These are phyloP conservation scores for Phortica variegata DNA, from an alignment of 1,140 invertebrate genomes.

Conservation along the genomic window DNA sequence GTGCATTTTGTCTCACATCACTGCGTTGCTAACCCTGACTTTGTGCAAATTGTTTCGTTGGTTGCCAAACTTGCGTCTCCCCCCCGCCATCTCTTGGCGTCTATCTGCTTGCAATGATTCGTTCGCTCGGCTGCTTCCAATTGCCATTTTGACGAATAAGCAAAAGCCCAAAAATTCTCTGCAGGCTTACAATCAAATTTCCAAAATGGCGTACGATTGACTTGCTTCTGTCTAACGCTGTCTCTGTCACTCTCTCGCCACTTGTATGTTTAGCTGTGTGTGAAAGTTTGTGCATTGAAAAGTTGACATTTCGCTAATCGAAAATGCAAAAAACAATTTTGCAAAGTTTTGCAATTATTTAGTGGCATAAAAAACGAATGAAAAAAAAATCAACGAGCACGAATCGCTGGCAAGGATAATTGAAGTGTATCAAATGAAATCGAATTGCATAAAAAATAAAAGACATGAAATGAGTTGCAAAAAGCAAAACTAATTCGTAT, in stretches of 20 bases:
- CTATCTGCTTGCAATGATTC: too few species aligned
- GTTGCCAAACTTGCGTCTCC: too few species aligned
- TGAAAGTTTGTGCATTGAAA: slow-evolving; percentile 17
- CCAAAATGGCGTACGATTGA: slow-evolving; percentile 42
- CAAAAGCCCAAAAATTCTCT: too few species aligned
- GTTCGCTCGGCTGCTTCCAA: background rate
- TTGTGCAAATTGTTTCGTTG: too few species aligned
- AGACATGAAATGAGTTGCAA: slow-evolving; percentile 15
- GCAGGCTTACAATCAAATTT: slow-evolving; percentile 51
- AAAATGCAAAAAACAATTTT: slow-evolving; percentile 52
- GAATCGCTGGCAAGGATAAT: slow-evolving; percentile 1
- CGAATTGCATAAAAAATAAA: background rate
- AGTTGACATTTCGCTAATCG: slow-evolving; percentile 51
- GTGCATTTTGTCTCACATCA: too few species aligned
- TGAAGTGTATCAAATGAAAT: background rate
- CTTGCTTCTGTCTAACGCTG: too few species aligned
- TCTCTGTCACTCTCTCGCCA: slow-evolving; percentile 17
- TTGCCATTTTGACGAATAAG: background rate
- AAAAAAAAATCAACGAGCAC: too few species aligned
- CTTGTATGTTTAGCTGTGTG: slow-evolving; percentile 29
- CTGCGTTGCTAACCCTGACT: too few species aligned
- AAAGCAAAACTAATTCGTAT: slow-evolving; percentile 28
- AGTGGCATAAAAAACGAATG: slow-evolving; percentile 12
- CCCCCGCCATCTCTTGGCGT: too few species aligned
- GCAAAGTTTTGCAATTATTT: slow-evolving; percentile 51